Evolutionary conservation across 2,888 invertebrate genomes (phyloP), one percentile per base, ranked within the genome.

Genomic region (Liodrosophila aerea): DNA sequence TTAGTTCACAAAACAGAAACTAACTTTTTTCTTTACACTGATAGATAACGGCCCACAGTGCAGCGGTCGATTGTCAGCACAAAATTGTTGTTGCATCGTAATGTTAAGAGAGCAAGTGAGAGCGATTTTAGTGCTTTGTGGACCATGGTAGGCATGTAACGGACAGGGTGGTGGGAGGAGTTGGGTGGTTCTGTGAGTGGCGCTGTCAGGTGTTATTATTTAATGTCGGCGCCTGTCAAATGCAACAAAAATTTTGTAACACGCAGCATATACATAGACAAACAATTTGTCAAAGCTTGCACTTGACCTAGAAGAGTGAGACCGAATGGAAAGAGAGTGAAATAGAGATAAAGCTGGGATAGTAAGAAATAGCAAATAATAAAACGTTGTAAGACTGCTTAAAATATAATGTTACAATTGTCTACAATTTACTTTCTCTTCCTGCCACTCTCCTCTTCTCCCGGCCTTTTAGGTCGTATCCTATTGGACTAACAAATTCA

Each of bases 141-240:
- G n/a, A n/a, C n/a, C n/a, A n/a, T n/a, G n/a, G n/a, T n/a, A n/a
- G n/a, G n/a, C n/a, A n/a, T n/a, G n/a, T n/a, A n/a, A n/a, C n/a
- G n/a, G n/a, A n/a, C n/a, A n/a, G n/a, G n/a, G n/a, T n/a, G n/a
- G n/a, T n/a, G n/a, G n/a, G n/a, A n/a, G n/a, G n/a, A n/a, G n/a
- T n/a, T n/a, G n/a, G n/a, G n/a, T n/a, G n/a, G 15, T 39, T 41
- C 33, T 59, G 67, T 66, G 64, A 58, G 71, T 70, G 64, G 18
- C 31, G 53, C 65, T 63, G 68, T 70, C 73, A 75, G 77, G 73
- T 73, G 64, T 72, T 76, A 66, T 72, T 73, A 81, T 76, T 84
- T 69, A 68, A 65, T 77, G 81, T 70, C 77, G 63, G 61, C 68
- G 74, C 73, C 70, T 81, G 72, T 76, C 74, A 75, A 80, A 73